These are phyloP conservation scores for Egretta garzetta DNA, from an alignment of 2,113 vertebrate genomes.

Conservation along the genomic window DNA sequence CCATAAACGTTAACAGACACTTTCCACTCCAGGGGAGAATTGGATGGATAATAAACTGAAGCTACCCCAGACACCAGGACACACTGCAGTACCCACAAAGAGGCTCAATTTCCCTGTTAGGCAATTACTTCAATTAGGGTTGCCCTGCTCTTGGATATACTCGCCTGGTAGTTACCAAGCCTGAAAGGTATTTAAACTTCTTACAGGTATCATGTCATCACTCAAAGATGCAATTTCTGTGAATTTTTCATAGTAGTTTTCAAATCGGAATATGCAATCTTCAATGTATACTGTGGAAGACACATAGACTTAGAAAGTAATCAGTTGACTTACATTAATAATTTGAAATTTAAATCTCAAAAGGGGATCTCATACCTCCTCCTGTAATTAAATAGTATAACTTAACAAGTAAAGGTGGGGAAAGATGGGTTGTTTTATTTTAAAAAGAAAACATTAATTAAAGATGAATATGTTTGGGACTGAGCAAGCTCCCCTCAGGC, in stretches of 20 bases:
- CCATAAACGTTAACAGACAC: neutral
- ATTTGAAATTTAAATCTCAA: neutral
- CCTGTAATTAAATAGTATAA: neutral
- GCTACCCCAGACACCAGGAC: neutral
- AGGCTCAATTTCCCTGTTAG: neutral
- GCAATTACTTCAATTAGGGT: neutral
- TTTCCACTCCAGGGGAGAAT: neutral
- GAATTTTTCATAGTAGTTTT: neutral
- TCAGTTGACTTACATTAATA: neutral
- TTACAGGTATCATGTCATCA: neutral
- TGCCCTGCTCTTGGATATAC: neutral
- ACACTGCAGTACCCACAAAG: neutral
- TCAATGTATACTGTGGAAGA: neutral
- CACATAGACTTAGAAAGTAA: neutral
- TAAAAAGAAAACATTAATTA: conserved; percentile 54
- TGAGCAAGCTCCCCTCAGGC: conserved; percentile 21
- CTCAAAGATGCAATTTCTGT: neutral
- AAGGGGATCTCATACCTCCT: neutral
- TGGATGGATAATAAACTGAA: neutral
- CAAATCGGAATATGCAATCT: neutral
- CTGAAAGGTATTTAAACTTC: neutral
- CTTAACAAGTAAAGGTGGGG: neutral
- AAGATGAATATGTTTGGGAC: neutral
- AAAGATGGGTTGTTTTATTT: neutral
- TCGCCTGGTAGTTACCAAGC: neutral